Conservation (phyloP, 2,888 invertebrate species). For the Apamea crenata region DNA sequence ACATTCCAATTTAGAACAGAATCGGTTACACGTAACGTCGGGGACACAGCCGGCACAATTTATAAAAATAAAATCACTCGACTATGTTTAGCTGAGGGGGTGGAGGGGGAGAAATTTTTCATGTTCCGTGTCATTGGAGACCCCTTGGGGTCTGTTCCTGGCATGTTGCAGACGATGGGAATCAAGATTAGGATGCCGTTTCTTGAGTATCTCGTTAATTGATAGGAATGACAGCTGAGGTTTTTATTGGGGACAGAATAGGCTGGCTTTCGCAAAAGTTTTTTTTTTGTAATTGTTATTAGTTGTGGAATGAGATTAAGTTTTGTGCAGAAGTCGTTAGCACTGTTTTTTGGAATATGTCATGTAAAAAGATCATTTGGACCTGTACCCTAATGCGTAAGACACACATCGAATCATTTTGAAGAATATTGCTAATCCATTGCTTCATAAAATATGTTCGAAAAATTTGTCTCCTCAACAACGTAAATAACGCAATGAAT, state of each 20-base stretch:
- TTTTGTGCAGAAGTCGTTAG: not conserved
- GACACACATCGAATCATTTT: no score
- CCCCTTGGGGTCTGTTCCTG: conserved; percentile 44
- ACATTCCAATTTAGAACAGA: conserved; percentile 50
- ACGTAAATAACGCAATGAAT: no score
- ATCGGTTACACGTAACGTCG: conserved; percentile 67
- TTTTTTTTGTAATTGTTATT: not conserved
- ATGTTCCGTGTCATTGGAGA: conserved; percentile 71
- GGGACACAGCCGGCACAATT: conserved; percentile 71
- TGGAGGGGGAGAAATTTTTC: conserved; percentile 69
- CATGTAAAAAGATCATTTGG: not conserved
- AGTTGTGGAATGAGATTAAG: no score
- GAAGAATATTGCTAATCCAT: no score
- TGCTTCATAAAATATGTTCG: not conserved
- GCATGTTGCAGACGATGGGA: conserved; percentile 51
- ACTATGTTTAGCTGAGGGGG: conserved; percentile 51
- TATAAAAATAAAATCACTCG: conserved; percentile 74
- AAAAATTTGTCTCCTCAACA: no score
- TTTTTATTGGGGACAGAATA: conserved; percentile 13
- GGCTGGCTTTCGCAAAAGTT: not conserved
- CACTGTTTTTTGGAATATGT: not conserved
- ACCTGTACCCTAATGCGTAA: no score
- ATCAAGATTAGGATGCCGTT: conserved; percentile 39
- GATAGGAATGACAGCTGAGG: conserved; percentile 11
- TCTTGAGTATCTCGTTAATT: conserved; percentile 51